Evolutionary conservation across 1,140 invertebrate species (phyloP).

Genomic region (Aphis gossypii): DNA sequence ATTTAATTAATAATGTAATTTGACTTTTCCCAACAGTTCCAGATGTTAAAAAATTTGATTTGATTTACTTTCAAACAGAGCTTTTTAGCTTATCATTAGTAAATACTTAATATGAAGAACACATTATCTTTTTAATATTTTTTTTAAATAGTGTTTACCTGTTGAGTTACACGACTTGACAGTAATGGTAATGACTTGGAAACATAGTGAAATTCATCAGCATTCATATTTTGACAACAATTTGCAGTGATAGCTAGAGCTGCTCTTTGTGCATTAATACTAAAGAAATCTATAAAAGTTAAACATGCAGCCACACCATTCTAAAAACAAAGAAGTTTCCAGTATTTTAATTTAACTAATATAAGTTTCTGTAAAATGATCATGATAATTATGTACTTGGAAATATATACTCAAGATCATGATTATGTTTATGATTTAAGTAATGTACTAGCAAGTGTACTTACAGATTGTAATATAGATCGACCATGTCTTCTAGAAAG

Average conservation of each 20-base stretch:
- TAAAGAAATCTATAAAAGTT: slow-evolving; percentile 97
- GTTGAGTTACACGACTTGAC: slow-evolving; percentile 86
- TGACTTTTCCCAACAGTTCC: too few species aligned
- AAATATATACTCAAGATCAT: not conserved
- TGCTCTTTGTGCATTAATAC: slow-evolving; percentile 93
- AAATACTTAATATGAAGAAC: not conserved
- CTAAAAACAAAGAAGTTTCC: slow-evolving; percentile 66
- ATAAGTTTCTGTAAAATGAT: not conserved
- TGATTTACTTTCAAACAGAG: too few species aligned
- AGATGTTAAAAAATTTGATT: too few species aligned
- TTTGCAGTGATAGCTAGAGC: slow-evolving; percentile 95
- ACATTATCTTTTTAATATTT: not conserved
- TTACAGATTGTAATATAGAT: slow-evolving; percentile 91
- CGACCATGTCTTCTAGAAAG: slow-evolving; percentile 95
- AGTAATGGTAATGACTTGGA: slow-evolving; percentile 86
- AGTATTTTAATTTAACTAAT: not conserved
- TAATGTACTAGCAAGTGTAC: slow-evolving; percentile 60
- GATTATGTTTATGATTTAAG: too few species aligned
- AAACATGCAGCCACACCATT: slow-evolving; percentile 93
- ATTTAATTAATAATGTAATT: too few species aligned
- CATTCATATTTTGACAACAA: slow-evolving; percentile 92
- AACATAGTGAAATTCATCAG: slow-evolving; percentile 93
- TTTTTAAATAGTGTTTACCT: slow-evolving; percentile 65
- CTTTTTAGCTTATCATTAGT: not conserved
- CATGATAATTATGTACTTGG: not conserved